Percentiles rank a stretch among this genome's conserved stretches.
Conservation (phyloP, 1,140 invertebrate genomes). For the Macrobrachium nipponense region DNA sequence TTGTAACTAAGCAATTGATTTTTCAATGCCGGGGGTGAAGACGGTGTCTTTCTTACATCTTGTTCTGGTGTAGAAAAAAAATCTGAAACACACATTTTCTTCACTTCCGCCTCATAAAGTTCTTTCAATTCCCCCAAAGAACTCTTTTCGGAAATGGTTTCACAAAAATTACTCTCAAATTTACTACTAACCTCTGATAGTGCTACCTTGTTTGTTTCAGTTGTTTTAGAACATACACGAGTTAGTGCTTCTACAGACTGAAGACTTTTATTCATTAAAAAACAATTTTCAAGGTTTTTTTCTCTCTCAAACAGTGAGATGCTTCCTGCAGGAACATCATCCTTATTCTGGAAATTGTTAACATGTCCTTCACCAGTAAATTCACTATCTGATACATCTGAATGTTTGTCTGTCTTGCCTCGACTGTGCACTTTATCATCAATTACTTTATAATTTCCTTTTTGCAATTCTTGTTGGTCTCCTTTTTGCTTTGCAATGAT, state of each 20-base stretch:
- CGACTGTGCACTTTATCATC: background rate
- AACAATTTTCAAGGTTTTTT: background rate
- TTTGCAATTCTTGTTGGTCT: background rate
- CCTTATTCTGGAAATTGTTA: background rate
- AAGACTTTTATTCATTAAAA: background rate
- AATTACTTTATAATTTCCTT: background rate
- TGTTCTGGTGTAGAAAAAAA: slow-evolving; percentile 22
- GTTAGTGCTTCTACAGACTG: too few species aligned
- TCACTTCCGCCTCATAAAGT: slow-evolving; percentile 22
- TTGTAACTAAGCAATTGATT: too few species aligned
- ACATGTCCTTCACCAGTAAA: too few species aligned
- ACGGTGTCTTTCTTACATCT: slow-evolving; percentile 17
- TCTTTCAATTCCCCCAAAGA: slow-evolving; percentile 42
- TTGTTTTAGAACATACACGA: too few species aligned
- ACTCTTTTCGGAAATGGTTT: slow-evolving; percentile 2
- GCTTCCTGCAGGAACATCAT: background rate
- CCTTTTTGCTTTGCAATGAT: background rate
- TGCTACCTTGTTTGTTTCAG: too few species aligned
- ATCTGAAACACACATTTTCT: slow-evolving; percentile 7
- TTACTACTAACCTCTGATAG: background rate
- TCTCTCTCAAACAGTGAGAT: background rate
- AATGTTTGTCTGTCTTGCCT: background rate
- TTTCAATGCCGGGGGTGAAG: slow-evolving; percentile 28
- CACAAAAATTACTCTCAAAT: background rate
- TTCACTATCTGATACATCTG: background rate